Evolutionary conservation across 2,797 vertebrate species (phyloP).

Genomic region (Darevskia nairensis): DNA sequence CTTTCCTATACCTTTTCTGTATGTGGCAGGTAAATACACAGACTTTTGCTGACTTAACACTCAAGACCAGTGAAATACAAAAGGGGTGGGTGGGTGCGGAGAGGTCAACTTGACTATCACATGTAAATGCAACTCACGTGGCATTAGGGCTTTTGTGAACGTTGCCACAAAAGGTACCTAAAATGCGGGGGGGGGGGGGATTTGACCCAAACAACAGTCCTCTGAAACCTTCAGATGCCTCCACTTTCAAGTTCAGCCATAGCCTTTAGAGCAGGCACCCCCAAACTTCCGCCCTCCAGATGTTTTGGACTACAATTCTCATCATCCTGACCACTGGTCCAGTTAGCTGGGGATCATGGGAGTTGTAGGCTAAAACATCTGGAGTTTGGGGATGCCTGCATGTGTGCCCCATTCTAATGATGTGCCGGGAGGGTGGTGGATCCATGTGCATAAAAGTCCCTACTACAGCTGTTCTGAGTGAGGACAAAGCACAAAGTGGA

Average conservation of each 20-base stretch:
- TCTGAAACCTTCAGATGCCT: constrained; percentile 13
- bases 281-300: too few species aligned
- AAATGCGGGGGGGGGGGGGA: background rate
- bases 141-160: too few species aligned
- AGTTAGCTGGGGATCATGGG: too few species aligned
- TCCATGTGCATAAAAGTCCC: background rate
- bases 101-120: background rate
- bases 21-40: background rate
- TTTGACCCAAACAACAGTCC: constrained; percentile 22
- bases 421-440: too few species aligned
- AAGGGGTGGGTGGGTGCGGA: background rate
- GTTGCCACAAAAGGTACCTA: background rate
- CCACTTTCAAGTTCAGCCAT: background rate
- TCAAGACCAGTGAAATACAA: too few species aligned
- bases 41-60: background rate
- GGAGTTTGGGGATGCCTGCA: too few species aligned
- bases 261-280: background rate
- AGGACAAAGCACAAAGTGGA: too few species aligned
- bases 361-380: too few species aligned
- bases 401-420: background rate
- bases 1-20: background rate
- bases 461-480: too few species aligned
- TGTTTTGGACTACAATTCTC: too few species aligned
- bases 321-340: too few species aligned
- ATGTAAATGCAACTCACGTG: background rate